Base-by-base conservation (phyloP, 37 sponge, comb jelly and placozoan species). In the Geodia barretti region DNA sequence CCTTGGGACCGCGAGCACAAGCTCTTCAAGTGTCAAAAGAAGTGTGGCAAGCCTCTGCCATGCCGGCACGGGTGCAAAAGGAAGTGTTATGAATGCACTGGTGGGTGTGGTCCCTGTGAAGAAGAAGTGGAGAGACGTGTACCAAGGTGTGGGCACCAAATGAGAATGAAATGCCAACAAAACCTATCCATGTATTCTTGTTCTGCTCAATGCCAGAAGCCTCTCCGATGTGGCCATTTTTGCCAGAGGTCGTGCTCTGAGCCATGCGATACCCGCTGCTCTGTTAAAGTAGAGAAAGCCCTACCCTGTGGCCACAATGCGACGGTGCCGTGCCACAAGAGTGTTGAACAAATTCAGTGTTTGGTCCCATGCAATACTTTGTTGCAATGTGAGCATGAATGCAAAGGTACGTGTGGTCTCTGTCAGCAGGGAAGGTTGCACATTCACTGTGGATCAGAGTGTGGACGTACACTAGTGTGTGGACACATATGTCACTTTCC, bases 341-440 rank as follows among this genome's bases (percentile, higher is more conserved):
- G 60, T 8, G 75, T 82, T 25, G 33, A 33, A 24, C 62, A 47
- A 2, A 43, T 77, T 33, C 25, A n/a, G 37, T 94, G 95, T 60
- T 5, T 58, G 2, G 79, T 60, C 31, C 83, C 83, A 38, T 91
- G 92, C 23, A 26, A 40, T 0, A 64, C 33, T 1, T 1, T 70
- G 23, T 81, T 94, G 24, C 81, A 78, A 20, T 96, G 96, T 87
- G 91, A 83, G 0, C 91, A 96, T 33, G 25, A 19, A 0, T 96
- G 96, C 68, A 29, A 31, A 38, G 96, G 95, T 0, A 93, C 84
- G 30, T 96, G 96, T 77, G 74, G 73, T 0, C 31, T 32, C 0
- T 96, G 96, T 72, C 66, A 43, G 0, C 54, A 79, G 26, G 96
- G 96, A n/a, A 79, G 96, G 28, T 66, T 89, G 36, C 96, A 96